These are phyloP conservation scores for Enteromius anoplus DNA, from an alignment of 2,797 vertebrate species.

Conservation along the genomic window DNA sequence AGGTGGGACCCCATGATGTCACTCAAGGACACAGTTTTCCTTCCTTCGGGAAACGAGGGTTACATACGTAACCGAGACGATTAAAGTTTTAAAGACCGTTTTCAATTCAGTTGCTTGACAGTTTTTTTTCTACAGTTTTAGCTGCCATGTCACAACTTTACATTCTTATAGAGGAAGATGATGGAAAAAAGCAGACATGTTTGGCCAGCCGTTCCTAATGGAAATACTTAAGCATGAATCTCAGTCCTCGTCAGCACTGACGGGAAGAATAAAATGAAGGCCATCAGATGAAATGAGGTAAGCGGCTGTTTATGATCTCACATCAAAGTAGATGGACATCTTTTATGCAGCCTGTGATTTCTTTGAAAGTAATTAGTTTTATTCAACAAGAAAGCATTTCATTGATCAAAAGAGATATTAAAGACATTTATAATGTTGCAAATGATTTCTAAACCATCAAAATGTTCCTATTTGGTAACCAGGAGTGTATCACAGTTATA, in stretches of 20 bases:
- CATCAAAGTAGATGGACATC: neutral
- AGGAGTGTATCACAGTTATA: neutral
- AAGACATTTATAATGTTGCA: neutral
- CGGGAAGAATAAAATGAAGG: neutral
- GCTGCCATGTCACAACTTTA: neutral
- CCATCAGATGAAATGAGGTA: neutral
- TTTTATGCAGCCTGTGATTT: neutral
- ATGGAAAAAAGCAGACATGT: neutral
- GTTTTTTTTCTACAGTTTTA: neutral
- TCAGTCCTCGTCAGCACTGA: neutral
- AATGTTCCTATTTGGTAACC: neutral
- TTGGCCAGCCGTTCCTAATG: slow-evolving; percentile 3
- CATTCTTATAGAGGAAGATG: neutral
- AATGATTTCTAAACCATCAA: neutral
- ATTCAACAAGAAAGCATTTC: neutral
- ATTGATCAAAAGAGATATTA: neutral
- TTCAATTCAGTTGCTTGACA: neutral
- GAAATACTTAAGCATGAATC: neutral
- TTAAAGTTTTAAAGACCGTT: too few species aligned
- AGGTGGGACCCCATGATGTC: too few species aligned
- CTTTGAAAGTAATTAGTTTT: neutral
- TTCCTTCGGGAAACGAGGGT: too few species aligned
- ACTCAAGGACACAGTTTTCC: too few species aligned
- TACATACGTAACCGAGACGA: too few species aligned
- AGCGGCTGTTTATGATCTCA: neutral